Evolutionary conservation across 2,113 vertebrate species (phyloP).

Genomic region (Spilogale gracilis): DNA sequence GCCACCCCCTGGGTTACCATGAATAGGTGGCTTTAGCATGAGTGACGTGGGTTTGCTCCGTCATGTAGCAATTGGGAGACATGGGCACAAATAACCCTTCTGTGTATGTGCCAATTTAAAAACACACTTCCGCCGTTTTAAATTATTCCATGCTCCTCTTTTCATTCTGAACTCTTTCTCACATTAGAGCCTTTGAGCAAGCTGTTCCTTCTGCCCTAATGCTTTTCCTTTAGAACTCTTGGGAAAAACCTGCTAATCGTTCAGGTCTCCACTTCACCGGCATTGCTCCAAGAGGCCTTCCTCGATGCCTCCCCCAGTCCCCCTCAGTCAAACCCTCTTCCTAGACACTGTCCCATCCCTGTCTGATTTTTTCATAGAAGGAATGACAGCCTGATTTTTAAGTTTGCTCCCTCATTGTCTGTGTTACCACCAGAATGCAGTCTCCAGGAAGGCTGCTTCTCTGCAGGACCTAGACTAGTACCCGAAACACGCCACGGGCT

Average conservation of each 20-base stretch:
- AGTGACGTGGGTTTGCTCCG: not conserved
- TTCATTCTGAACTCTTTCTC: not conserved
- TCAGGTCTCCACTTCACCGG: not conserved
- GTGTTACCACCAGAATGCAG: not conserved
- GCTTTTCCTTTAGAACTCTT: not conserved
- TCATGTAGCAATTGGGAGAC: not conserved
- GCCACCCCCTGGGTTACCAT: accelerated
- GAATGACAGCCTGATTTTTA: not conserved
- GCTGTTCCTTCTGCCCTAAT: not conserved
- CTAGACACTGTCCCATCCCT: too few relatives aligned
- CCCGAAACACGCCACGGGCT: not conserved
- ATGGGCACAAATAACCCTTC: not conserved
- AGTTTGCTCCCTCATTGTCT: not conserved
- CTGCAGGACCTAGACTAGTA: not conserved
- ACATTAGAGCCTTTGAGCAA: not conserved
- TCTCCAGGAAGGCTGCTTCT: not conserved
- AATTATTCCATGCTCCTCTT: not conserved
- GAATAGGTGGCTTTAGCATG: not conserved
- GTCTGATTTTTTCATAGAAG: not conserved
- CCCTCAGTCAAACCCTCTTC: accelerated
- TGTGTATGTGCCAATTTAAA: not conserved
- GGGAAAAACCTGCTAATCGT: not conserved
- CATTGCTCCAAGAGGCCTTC: not conserved
- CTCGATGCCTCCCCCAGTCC: not conserved
- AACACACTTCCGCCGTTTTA: not conserved